Conservation (phyloP, 2,888 invertebrate genomes). For the Autographa gamma region DNA sequence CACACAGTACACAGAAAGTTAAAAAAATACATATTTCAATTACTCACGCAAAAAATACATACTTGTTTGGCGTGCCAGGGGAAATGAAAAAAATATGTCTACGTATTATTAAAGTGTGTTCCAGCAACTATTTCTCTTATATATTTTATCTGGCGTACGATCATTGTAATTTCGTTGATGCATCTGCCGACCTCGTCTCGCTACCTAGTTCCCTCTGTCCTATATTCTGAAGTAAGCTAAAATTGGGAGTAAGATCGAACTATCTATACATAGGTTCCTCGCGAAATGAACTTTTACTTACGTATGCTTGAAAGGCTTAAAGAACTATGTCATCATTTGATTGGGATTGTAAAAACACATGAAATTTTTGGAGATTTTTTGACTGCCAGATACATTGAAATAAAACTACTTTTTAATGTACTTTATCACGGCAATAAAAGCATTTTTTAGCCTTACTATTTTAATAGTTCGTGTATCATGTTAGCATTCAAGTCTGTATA, state of each 20-base stretch:
- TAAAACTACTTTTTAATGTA: no score
- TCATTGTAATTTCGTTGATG: conserved; percentile 61
- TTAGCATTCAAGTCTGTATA: no score
- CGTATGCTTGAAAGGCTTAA: background rate
- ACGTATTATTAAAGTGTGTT: conserved; percentile 12
- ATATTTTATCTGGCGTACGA: conserved; percentile 34
- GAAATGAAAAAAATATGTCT: conserved; percentile 8
- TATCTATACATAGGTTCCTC: conserved; percentile 28
- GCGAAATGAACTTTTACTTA: conserved; percentile 35
- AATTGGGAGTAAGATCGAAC: conserved; percentile 48
- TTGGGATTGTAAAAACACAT: background rate
- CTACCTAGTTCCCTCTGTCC: conserved; percentile 36
- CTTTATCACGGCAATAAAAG: no score
- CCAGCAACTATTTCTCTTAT: conserved; percentile 14
- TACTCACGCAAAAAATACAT: conserved; percentile 12
- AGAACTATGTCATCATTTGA: background rate
- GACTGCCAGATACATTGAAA: no score
- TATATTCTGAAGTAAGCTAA: conserved; percentile 49
- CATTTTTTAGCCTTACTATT: no score
- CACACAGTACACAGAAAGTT: conserved; percentile 7
- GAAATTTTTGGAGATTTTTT: no score
- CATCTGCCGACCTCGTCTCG: conserved; percentile 42
- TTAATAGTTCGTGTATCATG: no score
- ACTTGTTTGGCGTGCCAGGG: conserved; percentile 15
- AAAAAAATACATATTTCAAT: conserved; percentile 27